Evolutionary conservation across 1,140 invertebrate species (phyloP).

Genomic region (Drosophila pectinifera): DNA sequence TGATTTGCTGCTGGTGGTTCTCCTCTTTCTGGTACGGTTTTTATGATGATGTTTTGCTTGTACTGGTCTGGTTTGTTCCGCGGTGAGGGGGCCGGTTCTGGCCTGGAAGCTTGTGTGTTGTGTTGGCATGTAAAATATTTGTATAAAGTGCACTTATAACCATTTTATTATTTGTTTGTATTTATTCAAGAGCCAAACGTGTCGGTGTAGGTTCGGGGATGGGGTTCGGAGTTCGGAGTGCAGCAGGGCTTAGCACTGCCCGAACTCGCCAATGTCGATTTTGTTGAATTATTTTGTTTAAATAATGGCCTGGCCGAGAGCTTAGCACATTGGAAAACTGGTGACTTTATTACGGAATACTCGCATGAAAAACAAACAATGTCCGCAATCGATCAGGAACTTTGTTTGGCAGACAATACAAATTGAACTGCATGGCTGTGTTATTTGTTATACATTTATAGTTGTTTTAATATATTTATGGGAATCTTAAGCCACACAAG

Average conservation of each 20-base stretch:
- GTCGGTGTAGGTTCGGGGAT: slow-evolving; percentile 11
- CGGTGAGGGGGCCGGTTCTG: slow-evolving; percentile 7
- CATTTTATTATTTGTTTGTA: slow-evolving; percentile 67
- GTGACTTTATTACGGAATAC: slow-evolving; percentile 45
- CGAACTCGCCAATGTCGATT: slow-evolving; percentile 24
- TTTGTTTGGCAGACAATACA: slow-evolving; percentile 18
- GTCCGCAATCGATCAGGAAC: slow-evolving; percentile 24
- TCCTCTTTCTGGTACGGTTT: slow-evolving; percentile 41
- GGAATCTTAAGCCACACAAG: slow-evolving; percentile 1
- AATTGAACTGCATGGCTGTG: slow-evolving; percentile 14
- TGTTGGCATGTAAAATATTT: slow-evolving; percentile 69
- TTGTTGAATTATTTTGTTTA: slow-evolving; percentile 54
- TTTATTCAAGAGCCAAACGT: slow-evolving; percentile 53
- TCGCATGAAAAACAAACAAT: slow-evolving; percentile 30
- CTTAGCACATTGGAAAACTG: slow-evolving; percentile 34
- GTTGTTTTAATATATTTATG: slow-evolving; percentile 13
- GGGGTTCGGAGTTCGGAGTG: background rate
- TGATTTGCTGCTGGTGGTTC: slow-evolving; percentile 13
- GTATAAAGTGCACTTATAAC: slow-evolving; percentile 67
- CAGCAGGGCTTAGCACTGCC: slow-evolving; percentile 38
- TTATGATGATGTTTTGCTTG: slow-evolving; percentile 49
- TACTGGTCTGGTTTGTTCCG: slow-evolving; percentile 20
- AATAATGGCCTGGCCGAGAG: slow-evolving; percentile 40
- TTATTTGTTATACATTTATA: slow-evolving; percentile 31
- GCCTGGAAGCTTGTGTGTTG: slow-evolving; percentile 26